Evolutionary conservation across 2,888 invertebrate species (phyloP).

Genomic region (Cephus sareptanus): DNA sequence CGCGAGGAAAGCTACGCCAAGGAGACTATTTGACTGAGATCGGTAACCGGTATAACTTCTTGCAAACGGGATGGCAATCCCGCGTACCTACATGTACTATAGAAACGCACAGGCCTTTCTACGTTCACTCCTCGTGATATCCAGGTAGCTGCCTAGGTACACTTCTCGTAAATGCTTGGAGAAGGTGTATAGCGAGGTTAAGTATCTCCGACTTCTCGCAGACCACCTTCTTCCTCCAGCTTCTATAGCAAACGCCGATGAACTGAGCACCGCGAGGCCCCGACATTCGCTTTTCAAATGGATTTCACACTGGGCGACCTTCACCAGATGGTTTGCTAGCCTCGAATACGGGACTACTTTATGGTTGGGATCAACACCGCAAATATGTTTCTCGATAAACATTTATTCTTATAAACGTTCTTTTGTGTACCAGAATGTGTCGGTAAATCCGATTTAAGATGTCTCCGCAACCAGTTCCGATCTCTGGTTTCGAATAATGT

Average conservation of each 20-base stretch:
- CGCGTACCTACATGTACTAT: background rate
- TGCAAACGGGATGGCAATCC: background rate
- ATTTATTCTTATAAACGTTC: background rate
- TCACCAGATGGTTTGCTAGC: conserved; percentile 31
- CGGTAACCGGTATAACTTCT: conserved; percentile 4
- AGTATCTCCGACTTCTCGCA: background rate
- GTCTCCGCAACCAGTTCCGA: background rate
- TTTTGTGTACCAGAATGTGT: background rate
- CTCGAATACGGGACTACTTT: background rate
- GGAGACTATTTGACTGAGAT: conserved; percentile 1
- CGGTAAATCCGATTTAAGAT: background rate
- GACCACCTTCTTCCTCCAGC: background rate
- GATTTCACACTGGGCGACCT: conserved; percentile 53
- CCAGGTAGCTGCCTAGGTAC: background rate
- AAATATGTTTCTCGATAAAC: background rate
- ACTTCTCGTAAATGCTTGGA: background rate
- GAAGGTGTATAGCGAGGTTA: background rate
- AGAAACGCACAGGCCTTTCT: background rate
- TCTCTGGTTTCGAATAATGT: background rate
- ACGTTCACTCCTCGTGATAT: background rate
- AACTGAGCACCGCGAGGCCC: conserved; percentile 47
- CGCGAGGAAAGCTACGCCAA: background rate
- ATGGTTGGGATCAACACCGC: background rate
- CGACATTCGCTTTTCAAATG: conserved; percentile 61
- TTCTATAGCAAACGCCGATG: background rate